Evolutionary conservation across 2,797 vertebrate species (phyloP).

Genomic region (Oophaga sylvatica): DNA sequence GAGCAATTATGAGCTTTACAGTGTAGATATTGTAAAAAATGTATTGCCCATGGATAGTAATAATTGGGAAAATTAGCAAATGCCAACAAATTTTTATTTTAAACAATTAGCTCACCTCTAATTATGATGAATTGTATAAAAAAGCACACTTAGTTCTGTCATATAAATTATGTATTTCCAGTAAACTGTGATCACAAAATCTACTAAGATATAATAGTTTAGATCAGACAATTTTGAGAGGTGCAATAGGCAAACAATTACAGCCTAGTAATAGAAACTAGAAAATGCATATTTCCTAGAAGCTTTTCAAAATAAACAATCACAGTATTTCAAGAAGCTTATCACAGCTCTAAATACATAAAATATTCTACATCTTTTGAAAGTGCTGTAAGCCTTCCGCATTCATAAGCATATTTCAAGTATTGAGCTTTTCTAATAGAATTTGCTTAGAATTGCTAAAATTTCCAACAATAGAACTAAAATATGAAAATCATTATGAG

Average conservation of each 20-base stretch:
- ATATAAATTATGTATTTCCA: neutral
- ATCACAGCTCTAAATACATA: neutral
- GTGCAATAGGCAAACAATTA: constrained; percentile 4
- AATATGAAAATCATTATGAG: neutral
- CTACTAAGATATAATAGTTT: neutral
- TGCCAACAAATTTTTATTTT: too few species aligned
- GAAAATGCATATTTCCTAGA: neutral
- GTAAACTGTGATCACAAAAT: neutral
- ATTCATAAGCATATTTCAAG: constrained; percentile 6
- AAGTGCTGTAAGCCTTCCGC: neutral
- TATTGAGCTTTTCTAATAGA: neutral
- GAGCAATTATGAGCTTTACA: too few species aligned
- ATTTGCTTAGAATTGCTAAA: neutral
- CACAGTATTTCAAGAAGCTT: neutral
- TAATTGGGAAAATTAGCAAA: too few species aligned
- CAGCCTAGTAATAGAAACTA: neutral
- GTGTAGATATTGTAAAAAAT: too few species aligned
- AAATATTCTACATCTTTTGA: neutral
- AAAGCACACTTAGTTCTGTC: neutral
- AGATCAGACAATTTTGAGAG: neutral
- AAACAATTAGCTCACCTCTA: too few species aligned
- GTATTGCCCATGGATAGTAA: too few species aligned
- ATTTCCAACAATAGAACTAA: constrained; percentile 1
- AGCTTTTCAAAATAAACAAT: neutral
- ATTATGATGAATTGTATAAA: too few species aligned